Percentiles rank a stretch among this genome's conserved stretches.
phyloP scores from a whole-genome alignment of 92 coral and sea anemone genomes.

The Zoanthus sociatus region DNA sequence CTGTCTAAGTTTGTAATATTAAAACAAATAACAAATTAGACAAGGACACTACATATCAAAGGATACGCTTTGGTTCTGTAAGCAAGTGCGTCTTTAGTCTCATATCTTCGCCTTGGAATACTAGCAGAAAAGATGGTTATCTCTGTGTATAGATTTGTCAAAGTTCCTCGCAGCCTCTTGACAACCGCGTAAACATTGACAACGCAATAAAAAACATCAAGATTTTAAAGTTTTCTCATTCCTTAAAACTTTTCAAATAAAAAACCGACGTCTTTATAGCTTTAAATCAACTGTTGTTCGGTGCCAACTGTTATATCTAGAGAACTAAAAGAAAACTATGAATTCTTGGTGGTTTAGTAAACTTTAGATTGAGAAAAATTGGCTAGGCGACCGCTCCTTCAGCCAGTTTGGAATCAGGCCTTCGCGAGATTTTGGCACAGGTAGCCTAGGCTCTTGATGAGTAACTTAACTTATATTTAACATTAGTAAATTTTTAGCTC shows the following conservation, averaged over 20 bases:
- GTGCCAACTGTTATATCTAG: neutral
- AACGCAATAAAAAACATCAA: neutral
- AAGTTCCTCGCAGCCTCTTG: conserved; percentile 12
- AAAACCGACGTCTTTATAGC: neutral
- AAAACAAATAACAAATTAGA: neutral
- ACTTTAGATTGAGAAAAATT: neutral
- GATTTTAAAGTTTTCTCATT: neutral
- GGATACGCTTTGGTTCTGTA: conserved; percentile 99
- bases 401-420: no score
- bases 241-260: neutral
- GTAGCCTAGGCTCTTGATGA: no score
- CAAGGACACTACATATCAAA: conserved; percentile 23
- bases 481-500: no score
- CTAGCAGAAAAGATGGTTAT: neutral
- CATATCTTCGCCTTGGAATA: conserved; percentile 56
- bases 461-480: no score
- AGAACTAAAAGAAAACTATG: neutral
- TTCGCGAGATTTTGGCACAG: no score
- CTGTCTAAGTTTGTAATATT: neutral
- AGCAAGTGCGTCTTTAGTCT: conserved; percentile 89
- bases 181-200: conserved; percentile 2
- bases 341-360: neutral
- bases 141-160: neutral
- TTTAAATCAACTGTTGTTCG: neutral
- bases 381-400: no score